Evolutionary conservation across 2,797 vertebrate genomes (phyloP).

Genomic region (Enteromius paludinosus): DNA sequence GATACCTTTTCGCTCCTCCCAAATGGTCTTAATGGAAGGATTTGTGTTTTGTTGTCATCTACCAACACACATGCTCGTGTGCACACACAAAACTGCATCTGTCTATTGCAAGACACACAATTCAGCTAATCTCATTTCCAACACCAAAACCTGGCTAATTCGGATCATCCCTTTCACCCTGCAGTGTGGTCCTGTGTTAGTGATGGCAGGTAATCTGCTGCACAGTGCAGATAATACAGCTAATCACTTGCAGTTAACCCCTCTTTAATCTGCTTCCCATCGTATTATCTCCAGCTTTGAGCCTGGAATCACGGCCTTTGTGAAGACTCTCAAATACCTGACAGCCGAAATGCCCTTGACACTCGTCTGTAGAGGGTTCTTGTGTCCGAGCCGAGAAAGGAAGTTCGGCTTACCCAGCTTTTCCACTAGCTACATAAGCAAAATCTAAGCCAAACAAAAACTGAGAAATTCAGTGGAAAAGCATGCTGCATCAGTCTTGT

Average conservation of each 20-base stretch:
- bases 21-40: constrained; percentile 66
- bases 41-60: constrained; percentile 55
- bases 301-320: constrained; percentile 56
- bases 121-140: constrained; percentile 54
- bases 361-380: background rate
- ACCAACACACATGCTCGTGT: constrained; percentile 15
- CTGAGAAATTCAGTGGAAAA: background rate
- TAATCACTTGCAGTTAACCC: constrained; percentile 63
- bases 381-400: background rate
- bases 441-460: too few species aligned
- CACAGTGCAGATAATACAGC: constrained; percentile 61
- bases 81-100: constrained; percentile 23
- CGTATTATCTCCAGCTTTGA: constrained; percentile 66
- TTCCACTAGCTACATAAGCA: background rate
- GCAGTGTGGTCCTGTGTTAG: constrained; percentile 54
- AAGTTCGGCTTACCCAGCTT: background rate
- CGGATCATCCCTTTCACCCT: constrained; percentile 67
- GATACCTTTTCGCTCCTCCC: constrained; percentile 56
- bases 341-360: constrained; percentile 36
- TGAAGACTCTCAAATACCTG: constrained; percentile 43
- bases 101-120: constrained; percentile 35
- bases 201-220: constrained; percentile 68
- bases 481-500: too few species aligned
- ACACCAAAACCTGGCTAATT: constrained; percentile 53
- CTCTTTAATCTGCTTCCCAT: constrained; percentile 67